A percentile compares a stretch with the other conserved stretches of the same genome.
These are phyloP conservation scores for Spodoptera littoralis DNA, from an alignment of 2,888 invertebrate species.

Conservation along the genomic window DNA sequence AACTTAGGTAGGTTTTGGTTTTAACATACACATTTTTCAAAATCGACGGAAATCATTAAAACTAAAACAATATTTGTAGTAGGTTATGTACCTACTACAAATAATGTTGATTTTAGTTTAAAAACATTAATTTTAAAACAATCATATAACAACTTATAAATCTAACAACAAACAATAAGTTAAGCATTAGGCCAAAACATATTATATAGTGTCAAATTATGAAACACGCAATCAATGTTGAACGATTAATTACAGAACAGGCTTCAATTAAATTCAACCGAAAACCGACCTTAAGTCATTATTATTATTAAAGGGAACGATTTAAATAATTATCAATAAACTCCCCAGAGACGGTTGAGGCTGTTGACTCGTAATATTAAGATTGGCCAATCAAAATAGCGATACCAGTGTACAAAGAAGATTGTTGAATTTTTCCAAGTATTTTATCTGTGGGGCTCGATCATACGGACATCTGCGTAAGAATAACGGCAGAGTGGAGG, in stretches of 20 bases:
- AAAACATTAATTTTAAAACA: not conserved
- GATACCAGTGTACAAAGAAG: constrained; percentile 7
- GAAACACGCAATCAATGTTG: constrained; percentile 11
- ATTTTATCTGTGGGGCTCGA: constrained; percentile 69
- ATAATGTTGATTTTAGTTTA: too few relatives aligned
- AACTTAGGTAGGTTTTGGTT: too few relatives aligned
- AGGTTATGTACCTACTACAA: too few relatives aligned
- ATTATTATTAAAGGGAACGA: constrained; percentile 22
- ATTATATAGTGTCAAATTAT: constrained; percentile 4
- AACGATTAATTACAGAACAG: constrained; percentile 22
- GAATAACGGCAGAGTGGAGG: constrained; percentile 82
- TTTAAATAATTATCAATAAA: constrained; percentile 29
- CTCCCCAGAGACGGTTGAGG: constrained; percentile 25
- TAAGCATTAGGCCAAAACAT: constrained; percentile 5
- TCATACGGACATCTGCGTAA: constrained; percentile 84
- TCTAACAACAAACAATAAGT: constrained; percentile 12
- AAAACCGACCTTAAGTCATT: constrained; percentile 13
- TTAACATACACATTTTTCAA: too few relatives aligned
- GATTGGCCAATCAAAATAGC: constrained; percentile 32
- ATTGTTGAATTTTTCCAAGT: constrained; percentile 32
- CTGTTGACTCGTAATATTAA: constrained; percentile 35
- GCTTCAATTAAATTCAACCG: constrained; percentile 20
- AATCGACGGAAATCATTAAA: too few relatives aligned
- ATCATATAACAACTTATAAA: not conserved
- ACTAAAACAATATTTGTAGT: too few relatives aligned